Conservation (phyloP, 64 coral and sea anemone genomes). For the Montipora cactus region DNA sequence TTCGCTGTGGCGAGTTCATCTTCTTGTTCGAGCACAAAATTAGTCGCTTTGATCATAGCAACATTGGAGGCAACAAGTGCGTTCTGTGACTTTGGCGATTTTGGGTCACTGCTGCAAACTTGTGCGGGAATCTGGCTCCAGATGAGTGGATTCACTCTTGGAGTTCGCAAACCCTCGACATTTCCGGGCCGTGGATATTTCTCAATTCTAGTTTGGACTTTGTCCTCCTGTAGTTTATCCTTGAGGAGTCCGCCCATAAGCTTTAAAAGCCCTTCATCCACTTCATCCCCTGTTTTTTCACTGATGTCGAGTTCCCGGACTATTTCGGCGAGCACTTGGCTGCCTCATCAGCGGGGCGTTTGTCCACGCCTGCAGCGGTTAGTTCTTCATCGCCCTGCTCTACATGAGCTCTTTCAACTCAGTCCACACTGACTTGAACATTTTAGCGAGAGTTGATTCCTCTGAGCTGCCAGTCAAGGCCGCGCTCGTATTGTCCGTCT, state of each 20-base stretch:
- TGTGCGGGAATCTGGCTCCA: constrained; percentile 24
- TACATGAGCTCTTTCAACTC: constrained; percentile 25
- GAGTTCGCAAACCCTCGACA: neutral
- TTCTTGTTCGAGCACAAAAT: neutral
- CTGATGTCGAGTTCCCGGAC: constrained; percentile 23
- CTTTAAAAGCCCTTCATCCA: too few species aligned
- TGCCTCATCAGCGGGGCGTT: neutral
- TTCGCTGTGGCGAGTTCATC: neutral
- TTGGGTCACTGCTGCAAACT: constrained; percentile 25
- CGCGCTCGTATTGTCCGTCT: too few species aligned
- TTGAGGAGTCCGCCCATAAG: too few species aligned
- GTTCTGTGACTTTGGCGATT: neutral
- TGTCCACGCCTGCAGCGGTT: neutral
- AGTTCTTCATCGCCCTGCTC: neutral
- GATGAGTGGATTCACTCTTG: constrained; percentile 21
- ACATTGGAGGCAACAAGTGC: too few species aligned
- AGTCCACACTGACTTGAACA: constrained; percentile 19
- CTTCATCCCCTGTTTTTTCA: too few species aligned
- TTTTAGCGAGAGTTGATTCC: too few species aligned
- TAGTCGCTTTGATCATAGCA: neutral
- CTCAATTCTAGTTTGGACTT: too few species aligned
- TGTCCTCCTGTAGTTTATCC: too few species aligned
- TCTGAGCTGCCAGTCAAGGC: too few species aligned
- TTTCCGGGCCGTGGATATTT: too few species aligned
- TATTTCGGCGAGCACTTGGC: constrained; percentile 46